Base-by-base conservation (phyloP, 2,888 invertebrate genomes). In the Stratiomys singularior region DNA sequence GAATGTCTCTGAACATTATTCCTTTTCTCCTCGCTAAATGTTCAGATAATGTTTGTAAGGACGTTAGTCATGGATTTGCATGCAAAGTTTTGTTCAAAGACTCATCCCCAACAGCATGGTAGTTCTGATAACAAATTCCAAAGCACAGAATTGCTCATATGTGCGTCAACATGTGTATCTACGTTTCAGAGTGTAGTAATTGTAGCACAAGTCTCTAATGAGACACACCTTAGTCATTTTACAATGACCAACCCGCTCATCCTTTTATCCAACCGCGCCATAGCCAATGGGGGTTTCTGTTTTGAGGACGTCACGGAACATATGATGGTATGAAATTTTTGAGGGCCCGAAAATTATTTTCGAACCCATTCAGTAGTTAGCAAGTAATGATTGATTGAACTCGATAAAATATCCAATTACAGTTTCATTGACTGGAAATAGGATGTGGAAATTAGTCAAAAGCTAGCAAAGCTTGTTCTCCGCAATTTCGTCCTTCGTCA, bases 321-420 rank as follows among this genome's bases (percentile, higher is more conserved):
- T 47, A 7, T n/a, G 28, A 63, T 11, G 28, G 37, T 37, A 5
- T 5, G 37, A 9, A 9, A 63, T 3, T 28, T 30, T 28, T 27
- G 28, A 27, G 15, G 23, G 28, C 28, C 30, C 25, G 30, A 25
- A 30, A 13, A 21, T 23, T 2, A 30, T 64, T 28, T 60, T 28
- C 23, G 13, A n/a, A n/a, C 23, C 4, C 4, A 15, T 64, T 3
- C 5, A 30, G 27, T 2, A 13, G 58, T 60, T 60, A 66, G 66
- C 37, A 44, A 23, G 46, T 67, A 67, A 67, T 67, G 69, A 69
- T 69, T 69, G 69, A 69, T 69, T 47, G 44, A n/a, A 5, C 3
- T 67, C 21, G 44, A 37, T 44, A 25, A 30, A 9, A n/a, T 27
- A 64, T 64, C 64, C 5, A 64, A 64, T 64, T 64, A 15, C 28